These are phyloP conservation scores for Cyclina sinensis DNA, from an alignment of 1,140 invertebrate genomes.

Conservation along the genomic window DNA sequence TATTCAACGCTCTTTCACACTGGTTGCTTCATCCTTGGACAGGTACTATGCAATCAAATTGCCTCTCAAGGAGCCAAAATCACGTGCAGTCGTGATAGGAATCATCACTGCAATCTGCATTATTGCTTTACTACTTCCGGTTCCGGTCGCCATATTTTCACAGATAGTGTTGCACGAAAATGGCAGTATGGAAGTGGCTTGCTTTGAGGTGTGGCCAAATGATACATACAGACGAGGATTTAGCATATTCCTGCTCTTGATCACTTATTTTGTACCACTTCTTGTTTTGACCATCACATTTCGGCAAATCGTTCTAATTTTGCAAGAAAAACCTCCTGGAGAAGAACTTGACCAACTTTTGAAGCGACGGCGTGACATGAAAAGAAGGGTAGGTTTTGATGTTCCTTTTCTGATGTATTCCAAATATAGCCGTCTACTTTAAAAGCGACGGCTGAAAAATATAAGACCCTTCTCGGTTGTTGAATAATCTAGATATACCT, in stretches of 20 bases:
- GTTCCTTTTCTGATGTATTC: too few species aligned
- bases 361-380: neutral
- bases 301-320: neutral
- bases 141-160: constrained; percentile 20
- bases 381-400: constrained; percentile 12
- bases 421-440: too few species aligned
- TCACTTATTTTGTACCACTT: constrained; percentile 33
- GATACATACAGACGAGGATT: neutral
- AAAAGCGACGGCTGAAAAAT: too few species aligned
- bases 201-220: constrained; percentile 28
- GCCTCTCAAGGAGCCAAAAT: neutral
- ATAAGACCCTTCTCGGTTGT: too few species aligned
- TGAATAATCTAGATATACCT: too few species aligned
- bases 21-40: constrained; percentile 31
- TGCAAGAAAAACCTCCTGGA: neutral
- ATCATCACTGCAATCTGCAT: neutral
- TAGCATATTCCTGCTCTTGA: neutral
- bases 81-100: neutral
- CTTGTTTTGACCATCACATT: constrained; percentile 1
- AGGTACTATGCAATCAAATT: constrained; percentile 1
- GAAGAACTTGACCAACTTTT: neutral
- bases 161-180: neutral
- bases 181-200: neutral
- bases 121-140: neutral
- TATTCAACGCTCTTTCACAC: constrained; percentile 26